Evolutionary conservation across 1,140 invertebrate genomes (phyloP).

Genomic region (Chrysoperla carnea): DNA sequence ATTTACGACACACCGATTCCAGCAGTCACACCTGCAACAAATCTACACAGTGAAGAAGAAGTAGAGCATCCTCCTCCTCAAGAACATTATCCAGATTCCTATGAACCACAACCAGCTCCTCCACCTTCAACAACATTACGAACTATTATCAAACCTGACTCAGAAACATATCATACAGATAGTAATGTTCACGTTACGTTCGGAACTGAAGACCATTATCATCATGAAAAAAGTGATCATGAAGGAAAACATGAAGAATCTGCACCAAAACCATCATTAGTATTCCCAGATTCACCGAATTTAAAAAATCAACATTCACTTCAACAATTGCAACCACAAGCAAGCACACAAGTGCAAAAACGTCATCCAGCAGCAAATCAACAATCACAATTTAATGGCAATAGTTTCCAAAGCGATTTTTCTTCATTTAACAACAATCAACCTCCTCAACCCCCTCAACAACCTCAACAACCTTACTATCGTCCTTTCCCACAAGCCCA

Average conservation of each 20-base stretch:
- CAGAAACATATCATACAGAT: conserved; percentile 57
- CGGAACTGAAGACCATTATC: conserved; percentile 36
- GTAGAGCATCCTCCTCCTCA: conserved; percentile 21
- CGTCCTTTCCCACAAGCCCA: neutral
- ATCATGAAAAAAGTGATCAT: conserved; percentile 30
- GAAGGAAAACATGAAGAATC: conserved; percentile 28
- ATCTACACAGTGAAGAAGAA: conserved; percentile 37
- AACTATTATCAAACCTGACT: conserved; percentile 67
- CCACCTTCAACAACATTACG: conserved; percentile 54
- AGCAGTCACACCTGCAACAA: conserved; percentile 45
- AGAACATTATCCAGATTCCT: conserved; percentile 13
- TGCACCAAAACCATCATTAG: conserved; percentile 34
- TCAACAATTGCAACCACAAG: conserved; percentile 20
- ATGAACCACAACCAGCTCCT: conserved; percentile 15
- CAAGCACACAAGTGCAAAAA: conserved; percentile 21
- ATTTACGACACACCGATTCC: conserved; percentile 60
- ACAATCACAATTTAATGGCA: no score
- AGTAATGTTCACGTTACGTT: conserved; percentile 60
- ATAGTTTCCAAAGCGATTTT: neutral
- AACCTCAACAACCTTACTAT: conserved; percentile 3
- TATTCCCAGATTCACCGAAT: conserved; percentile 25
- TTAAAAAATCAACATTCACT: conserved; percentile 2
- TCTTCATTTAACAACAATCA: conserved; percentile 1
- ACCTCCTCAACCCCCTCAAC: conserved; percentile 8
- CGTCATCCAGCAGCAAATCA: conserved; percentile 6